Conservation (phyloP, 2,888 invertebrate species). For the Amiota mariae region DNA sequence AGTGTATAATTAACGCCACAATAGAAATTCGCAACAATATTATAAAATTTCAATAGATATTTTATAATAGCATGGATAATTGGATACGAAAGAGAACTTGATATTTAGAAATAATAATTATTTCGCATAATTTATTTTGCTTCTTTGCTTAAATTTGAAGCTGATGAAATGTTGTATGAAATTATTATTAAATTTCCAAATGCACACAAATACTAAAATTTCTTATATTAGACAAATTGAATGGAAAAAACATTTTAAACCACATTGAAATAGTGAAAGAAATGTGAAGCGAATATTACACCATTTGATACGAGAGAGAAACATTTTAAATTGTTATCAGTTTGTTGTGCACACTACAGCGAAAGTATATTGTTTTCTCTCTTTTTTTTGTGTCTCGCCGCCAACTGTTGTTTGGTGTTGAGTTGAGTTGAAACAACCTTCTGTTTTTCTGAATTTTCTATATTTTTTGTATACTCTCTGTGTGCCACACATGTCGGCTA, state of each 20-base stretch:
- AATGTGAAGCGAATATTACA: too few relatives aligned
- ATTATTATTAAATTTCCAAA: slow-evolving; percentile 41
- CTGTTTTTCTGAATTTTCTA: background rate
- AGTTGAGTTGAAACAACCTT: background rate
- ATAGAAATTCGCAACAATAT: too few relatives aligned
- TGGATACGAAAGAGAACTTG: too few relatives aligned
- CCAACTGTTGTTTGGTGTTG: background rate
- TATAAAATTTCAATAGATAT: too few relatives aligned
- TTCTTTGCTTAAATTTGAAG: background rate
- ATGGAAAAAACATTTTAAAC: too few relatives aligned
- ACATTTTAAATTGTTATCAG: background rate
- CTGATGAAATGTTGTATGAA: background rate
- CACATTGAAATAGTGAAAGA: too few relatives aligned
- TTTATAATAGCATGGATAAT: too few relatives aligned
- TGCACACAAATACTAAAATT: background rate
- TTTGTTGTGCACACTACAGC: background rate
- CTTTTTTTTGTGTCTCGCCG: background rate
- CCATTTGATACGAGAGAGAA: too few relatives aligned
- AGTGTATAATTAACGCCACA: too few relatives aligned
- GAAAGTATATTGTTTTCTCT: background rate
- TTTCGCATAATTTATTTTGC: too few relatives aligned
- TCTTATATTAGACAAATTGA: background rate
- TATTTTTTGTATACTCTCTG: background rate
- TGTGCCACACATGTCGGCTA: slow-evolving; percentile 15
- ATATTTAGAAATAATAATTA: too few relatives aligned